Percentiles rank a stretch among this genome's conserved stretches.
Conservation (phyloP, 2,113 vertebrate species). For the Blennius ocellaris region DNA sequence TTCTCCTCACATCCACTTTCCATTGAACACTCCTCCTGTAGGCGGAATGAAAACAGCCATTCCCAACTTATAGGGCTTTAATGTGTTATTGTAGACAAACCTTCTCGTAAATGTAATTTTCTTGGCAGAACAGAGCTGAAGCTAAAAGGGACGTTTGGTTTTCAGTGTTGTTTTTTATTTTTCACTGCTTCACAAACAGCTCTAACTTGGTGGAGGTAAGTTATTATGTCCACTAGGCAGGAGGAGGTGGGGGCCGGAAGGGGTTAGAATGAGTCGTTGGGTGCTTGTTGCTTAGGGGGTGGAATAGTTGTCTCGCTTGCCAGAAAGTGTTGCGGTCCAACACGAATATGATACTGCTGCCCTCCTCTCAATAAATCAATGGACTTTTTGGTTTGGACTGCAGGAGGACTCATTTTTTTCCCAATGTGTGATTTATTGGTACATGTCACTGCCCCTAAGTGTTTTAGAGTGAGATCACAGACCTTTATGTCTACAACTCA, state of each 20-base stretch:
- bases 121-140: slow-evolving; percentile 62
- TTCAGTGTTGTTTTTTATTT: slow-evolving; percentile 57
- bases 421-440: slow-evolving; percentile 60
- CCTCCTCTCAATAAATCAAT: slow-evolving; percentile 62
- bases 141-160: slow-evolving; percentile 58
- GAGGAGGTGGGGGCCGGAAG: slow-evolving; percentile 6
- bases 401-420: slow-evolving; percentile 31
- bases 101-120: slow-evolving; percentile 68
- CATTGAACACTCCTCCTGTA: slow-evolving; percentile 51
- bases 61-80: slow-evolving; percentile 58
- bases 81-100: slow-evolving; percentile 74
- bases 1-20: slow-evolving; percentile 48
- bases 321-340: slow-evolving; percentile 38
- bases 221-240: slow-evolving; percentile 57
- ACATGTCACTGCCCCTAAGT: slow-evolving; percentile 26
- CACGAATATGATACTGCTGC: slow-evolving; percentile 41
- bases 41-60: slow-evolving; percentile 54
- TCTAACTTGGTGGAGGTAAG: slow-evolving; percentile 43
- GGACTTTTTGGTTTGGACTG: slow-evolving; percentile 30
- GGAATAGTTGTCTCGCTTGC: slow-evolving; percentile 28
- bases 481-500: not conserved
- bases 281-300: slow-evolving; percentile 24
- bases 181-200: slow-evolving; percentile 51
- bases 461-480: slow-evolving; percentile 14
- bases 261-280: slow-evolving; percentile 28